Percentiles rank a stretch among this genome's conserved stretches.
phyloP scores from a whole-genome alignment of 1,140 invertebrate genomes.

The Ceratosolen solmsi region DNA sequence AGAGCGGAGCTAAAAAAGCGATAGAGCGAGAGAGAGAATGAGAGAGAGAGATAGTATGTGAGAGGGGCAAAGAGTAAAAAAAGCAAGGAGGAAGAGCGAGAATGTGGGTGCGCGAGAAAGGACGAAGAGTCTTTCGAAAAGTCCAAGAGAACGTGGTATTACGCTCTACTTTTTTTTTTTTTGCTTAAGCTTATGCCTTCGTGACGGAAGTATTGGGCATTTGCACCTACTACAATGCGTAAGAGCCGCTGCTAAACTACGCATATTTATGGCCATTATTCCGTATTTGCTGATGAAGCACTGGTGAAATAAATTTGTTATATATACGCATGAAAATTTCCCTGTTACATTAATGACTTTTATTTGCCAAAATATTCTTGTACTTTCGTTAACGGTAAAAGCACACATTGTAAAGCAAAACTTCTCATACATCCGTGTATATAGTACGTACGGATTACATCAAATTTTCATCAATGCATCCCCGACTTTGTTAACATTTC shows the following conservation, averaged over 20 bases:
- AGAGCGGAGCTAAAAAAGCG: too few relatives aligned
- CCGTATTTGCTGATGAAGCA: background rate
- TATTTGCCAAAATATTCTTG: background rate
- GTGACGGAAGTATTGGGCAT: constrained; percentile 31
- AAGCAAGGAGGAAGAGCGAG: background rate
- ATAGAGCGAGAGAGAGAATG: too few relatives aligned
- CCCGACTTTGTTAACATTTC: background rate
- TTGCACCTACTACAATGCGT: constrained; percentile 53
- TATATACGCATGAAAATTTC: background rate
- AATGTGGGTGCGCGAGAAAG: too few relatives aligned
- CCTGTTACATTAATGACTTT: background rate
- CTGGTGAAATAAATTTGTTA: background rate
- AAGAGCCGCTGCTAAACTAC: background rate
- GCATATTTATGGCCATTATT: background rate
- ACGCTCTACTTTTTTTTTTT: background rate
- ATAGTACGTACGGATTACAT: background rate
- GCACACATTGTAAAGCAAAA: background rate
- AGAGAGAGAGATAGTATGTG: background rate
- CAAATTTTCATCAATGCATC: background rate
- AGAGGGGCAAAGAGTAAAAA: background rate
- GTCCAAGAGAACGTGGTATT: constrained; percentile 46
- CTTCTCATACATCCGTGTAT: background rate
- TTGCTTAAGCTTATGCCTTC: constrained; percentile 40
- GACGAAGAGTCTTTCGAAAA: background rate
- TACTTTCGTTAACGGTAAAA: background rate